Conservation (phyloP, 2,888 invertebrate genomes). For the Aleiodes alternator region DNA sequence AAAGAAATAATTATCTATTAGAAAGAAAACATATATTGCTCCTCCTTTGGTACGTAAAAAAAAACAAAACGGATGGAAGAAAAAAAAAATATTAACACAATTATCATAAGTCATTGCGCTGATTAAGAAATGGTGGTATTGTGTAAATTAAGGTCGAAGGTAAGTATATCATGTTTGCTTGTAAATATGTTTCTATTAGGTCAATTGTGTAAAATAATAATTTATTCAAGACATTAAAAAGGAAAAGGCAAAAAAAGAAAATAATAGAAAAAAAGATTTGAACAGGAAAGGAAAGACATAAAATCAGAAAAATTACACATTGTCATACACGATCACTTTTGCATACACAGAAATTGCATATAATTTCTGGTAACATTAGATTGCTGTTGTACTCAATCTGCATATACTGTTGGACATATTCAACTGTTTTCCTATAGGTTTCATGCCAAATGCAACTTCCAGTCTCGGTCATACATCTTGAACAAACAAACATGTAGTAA, state of each 20-base stretch:
- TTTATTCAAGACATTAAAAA: constrained; percentile 67
- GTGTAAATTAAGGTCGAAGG: constrained; percentile 68
- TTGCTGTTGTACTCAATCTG: constrained; percentile 77
- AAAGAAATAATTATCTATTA: constrained; percentile 53
- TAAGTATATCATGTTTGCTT: constrained; percentile 71
- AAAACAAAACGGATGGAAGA: constrained; percentile 15
- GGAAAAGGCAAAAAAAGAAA: constrained; percentile 35
- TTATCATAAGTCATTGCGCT: constrained; percentile 64
- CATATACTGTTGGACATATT: constrained; percentile 83
- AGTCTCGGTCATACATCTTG: constrained; percentile 77
- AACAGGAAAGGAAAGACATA: constrained; percentile 36
- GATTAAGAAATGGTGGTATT: constrained; percentile 63
- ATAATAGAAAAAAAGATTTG: constrained; percentile 25
- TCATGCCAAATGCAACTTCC: constrained; percentile 80
- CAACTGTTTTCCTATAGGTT: constrained; percentile 80
- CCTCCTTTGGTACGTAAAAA: constrained; percentile 52
- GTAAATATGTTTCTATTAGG: constrained; percentile 72
- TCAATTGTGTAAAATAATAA: constrained; percentile 70
- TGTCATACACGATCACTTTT: constrained; percentile 57
- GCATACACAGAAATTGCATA: constrained; percentile 68
- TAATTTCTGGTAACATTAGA: constrained; percentile 70
- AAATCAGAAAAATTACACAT: constrained; percentile 26
- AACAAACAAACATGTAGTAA: constrained; percentile 67
- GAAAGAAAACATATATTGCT: constrained; percentile 56
- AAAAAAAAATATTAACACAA: constrained; percentile 45